These are phyloP conservation scores for Oreochromis niloticus DNA, from an alignment of 2,113 vertebrate species.

Conservation along the genomic window DNA sequence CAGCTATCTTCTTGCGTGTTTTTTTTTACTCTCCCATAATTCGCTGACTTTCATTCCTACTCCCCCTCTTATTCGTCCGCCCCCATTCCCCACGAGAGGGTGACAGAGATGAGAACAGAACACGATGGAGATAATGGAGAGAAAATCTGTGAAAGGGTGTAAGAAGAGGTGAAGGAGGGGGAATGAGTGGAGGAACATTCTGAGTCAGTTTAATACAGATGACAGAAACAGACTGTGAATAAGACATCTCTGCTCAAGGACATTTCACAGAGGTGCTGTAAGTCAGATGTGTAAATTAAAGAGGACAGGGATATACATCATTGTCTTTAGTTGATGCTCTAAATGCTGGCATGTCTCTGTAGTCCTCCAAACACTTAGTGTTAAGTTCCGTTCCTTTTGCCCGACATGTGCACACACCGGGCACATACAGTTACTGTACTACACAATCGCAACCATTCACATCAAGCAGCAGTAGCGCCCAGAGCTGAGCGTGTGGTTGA, in stretches of 20 bases:
- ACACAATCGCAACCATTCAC: not conserved
- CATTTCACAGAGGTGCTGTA: not conserved
- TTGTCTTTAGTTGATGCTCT: not conserved
- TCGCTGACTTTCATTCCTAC: slow-evolving; percentile 25
- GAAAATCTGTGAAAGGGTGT: slow-evolving; percentile 44
- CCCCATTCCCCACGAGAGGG: slow-evolving; percentile 59
- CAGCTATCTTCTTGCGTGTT: not conserved
- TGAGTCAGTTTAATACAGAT: slow-evolving; percentile 9
- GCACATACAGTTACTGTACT: not conserved
- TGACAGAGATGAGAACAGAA: slow-evolving; percentile 60
- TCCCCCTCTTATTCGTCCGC: slow-evolving; percentile 26
- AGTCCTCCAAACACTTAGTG: not conserved
- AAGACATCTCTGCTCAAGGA: not conserved
- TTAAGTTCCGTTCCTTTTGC: not conserved
- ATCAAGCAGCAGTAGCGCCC: slow-evolving; percentile 14
- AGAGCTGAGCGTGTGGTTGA: slow-evolving; percentile 38
- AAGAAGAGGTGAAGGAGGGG: not conserved
- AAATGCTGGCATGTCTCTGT: not conserved
- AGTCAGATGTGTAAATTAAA: not conserved
- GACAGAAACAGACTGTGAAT: slow-evolving; percentile 26
- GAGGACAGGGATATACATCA: not conserved
- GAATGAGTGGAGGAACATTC: not conserved
- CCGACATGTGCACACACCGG: not conserved
- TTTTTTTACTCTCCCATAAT: slow-evolving; percentile 1
- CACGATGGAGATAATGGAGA: slow-evolving; percentile 49